These are phyloP conservation scores for Petrosia ficiformis DNA, from an alignment of 37 sponge, comb jelly and placozoan species.

Conservation along the genomic window DNA sequence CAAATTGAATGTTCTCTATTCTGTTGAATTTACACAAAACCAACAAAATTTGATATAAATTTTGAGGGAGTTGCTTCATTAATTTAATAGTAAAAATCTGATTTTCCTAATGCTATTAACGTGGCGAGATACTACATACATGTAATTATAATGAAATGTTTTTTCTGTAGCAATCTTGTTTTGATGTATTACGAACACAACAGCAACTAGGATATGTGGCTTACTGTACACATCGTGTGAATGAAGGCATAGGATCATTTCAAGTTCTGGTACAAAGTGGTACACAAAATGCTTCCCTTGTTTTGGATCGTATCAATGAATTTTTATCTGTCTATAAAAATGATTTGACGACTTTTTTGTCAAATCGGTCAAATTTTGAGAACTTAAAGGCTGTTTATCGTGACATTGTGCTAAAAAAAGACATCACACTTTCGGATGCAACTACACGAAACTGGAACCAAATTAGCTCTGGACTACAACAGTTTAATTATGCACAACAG, in stretches of 20 bases:
- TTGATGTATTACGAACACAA: slow-evolving; percentile 69
- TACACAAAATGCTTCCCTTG: slow-evolving; percentile 21
- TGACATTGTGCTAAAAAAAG: slow-evolving; percentile 12
- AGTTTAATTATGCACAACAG: slow-evolving; percentile 49
- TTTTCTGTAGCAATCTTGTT: slow-evolving; percentile 61
- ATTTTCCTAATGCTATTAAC: too few species aligned
- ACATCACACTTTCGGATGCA: slow-evolving; percentile 42
- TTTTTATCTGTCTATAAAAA: slow-evolving; percentile 39
- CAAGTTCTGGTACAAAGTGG: slow-evolving; percentile 74
- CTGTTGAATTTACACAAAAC: too few species aligned
- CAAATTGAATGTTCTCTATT: too few species aligned
- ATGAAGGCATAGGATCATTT: slow-evolving; percentile 13
- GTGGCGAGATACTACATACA: too few species aligned
- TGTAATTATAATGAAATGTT: not conserved
- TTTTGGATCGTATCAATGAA: slow-evolving; percentile 27
- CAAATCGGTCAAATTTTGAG: not conserved
- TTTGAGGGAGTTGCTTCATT: too few species aligned
- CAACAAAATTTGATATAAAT: too few species aligned
- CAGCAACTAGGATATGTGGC: slow-evolving; percentile 85
- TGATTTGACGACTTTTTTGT: not conserved
- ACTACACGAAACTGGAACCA: slow-evolving; percentile 47
- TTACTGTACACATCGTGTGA: slow-evolving; percentile 19
- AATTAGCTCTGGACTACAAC: slow-evolving; percentile 23
- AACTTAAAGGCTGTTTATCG: not conserved
- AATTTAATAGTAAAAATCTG: too few species aligned